Conservation (phyloP, 2,113 vertebrate species). For the Colaptes auratus region DNA sequence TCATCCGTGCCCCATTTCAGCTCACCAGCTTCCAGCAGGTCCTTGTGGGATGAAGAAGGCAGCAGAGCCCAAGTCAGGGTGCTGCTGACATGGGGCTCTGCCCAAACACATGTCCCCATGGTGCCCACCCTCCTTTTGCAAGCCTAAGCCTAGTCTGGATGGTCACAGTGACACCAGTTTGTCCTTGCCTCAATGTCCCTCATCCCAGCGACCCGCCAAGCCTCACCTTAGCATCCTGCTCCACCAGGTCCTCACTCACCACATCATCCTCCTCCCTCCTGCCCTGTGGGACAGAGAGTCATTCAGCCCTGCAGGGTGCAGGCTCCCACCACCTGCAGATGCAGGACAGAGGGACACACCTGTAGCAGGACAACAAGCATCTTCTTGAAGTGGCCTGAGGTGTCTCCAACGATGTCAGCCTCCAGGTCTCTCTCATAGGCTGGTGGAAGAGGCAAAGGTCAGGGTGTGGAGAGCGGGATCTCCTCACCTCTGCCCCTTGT, state of each 20-base stretch:
- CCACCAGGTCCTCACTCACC: conserved; percentile 89
- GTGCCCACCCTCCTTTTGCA: accelerated
- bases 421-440: conserved; percentile 90
- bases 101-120: not conserved
- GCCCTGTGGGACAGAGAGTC: conserved; percentile 76
- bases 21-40: conserved; percentile 90
- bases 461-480: not conserved
- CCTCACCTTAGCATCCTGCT: conserved; percentile 89
- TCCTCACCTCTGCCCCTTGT: not conserved
- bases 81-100: not conserved
- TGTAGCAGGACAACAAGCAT: conserved; percentile 95
- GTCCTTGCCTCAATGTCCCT: not conserved
- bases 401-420: conserved; percentile 85
- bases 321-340: not conserved
- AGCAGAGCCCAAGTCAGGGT: not conserved
- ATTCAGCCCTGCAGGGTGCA: not conserved
- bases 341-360: conserved; percentile 68
- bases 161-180: not conserved
- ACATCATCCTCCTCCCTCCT: conserved; percentile 90
- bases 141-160: not conserved
- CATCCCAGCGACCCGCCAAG: not conserved
- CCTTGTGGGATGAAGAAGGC: conserved; percentile 69
- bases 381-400: conserved; percentile 96
- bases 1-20: conserved; percentile 95
- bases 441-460: conserved; percentile 44